Evolutionary conservation across 2,888 invertebrate species (phyloP).

Genomic region (Stenchaetothrips biformis): DNA sequence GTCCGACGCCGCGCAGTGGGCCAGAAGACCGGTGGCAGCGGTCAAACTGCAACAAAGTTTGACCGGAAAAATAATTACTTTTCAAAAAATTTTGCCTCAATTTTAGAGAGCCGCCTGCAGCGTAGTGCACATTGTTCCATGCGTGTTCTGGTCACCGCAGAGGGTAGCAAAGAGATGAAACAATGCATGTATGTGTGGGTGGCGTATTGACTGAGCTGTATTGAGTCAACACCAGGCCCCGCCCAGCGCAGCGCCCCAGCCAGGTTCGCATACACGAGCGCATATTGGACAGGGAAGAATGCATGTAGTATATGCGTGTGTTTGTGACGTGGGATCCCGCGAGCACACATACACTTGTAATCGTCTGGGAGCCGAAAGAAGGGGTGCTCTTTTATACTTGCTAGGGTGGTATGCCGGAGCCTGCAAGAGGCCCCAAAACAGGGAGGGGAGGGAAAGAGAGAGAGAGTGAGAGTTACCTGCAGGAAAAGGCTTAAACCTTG

Average conservation of each 20-base stretch:
- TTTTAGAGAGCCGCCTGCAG: neutral
- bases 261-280: conserved; percentile 17
- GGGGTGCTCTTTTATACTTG: neutral
- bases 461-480: too few relatives aligned
- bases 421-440: too few relatives aligned
- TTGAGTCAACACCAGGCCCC: conserved; percentile 5
- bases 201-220: conserved; percentile 15
- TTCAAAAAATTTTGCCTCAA: neutral
- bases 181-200: conserved; percentile 15
- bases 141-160: neutral
- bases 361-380: too few relatives aligned
- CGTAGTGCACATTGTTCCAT: neutral
- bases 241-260: neutral
- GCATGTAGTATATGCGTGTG: neutral
- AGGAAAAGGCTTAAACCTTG: too few relatives aligned
- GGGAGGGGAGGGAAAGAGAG: too few relatives aligned
- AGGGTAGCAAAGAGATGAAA: neutral
- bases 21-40: too few relatives aligned
- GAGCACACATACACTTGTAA: neutral
- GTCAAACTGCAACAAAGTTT: neutral
- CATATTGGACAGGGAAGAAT: conserved; percentile 21
- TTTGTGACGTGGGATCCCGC: conserved; percentile 9
- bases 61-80: neutral
- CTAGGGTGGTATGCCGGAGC: too few relatives aligned
- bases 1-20: too few relatives aligned